Percentiles rank a stretch among this genome's conserved stretches.
Evolutionary conservation across 2,888 invertebrate genomes (phyloP).

Genomic region (Phasia obesa): DNA sequence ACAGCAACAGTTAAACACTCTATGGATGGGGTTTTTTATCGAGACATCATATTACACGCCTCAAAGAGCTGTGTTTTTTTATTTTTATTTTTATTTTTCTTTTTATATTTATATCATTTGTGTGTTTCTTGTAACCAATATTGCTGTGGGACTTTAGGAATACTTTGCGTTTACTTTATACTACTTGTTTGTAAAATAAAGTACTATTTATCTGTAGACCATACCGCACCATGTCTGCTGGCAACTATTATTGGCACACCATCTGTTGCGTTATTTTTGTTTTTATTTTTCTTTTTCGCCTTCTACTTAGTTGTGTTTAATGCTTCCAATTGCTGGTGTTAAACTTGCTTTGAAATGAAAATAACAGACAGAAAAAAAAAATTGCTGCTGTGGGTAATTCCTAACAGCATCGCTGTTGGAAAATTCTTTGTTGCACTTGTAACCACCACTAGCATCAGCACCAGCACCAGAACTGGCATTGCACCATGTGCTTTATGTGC

Average conservation of each 20-base stretch:
- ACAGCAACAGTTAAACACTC: constrained; percentile 46
- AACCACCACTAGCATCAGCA: constrained; percentile 43
- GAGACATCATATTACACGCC: constrained; percentile 82
- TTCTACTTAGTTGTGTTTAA: neutral
- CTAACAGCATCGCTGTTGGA: constrained; percentile 63
- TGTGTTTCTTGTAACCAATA: constrained; percentile 58
- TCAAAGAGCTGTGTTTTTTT: constrained; percentile 78
- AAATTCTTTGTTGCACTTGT: constrained; percentile 66
- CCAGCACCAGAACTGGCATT: constrained; percentile 21
- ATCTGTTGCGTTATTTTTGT: constrained; percentile 65
- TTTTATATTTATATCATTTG: constrained; percentile 74
- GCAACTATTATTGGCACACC: constrained; percentile 61
- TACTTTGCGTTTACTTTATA: constrained; percentile 22
- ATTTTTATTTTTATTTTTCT: constrained; percentile 51
- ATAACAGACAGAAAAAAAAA: constrained; percentile 22
- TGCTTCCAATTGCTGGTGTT: constrained; percentile 69
- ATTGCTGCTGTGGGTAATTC: constrained; percentile 54
- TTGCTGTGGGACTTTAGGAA: constrained; percentile 51
- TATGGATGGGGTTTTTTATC: constrained; percentile 81
- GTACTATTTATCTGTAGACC: constrained; percentile 46
- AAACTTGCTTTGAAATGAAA: constrained; percentile 56
- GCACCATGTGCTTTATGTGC: constrained; percentile 67
- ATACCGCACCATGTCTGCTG: constrained; percentile 59
- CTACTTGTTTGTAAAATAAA: constrained; percentile 30
- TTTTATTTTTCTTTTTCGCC: constrained; percentile 7